phyloP scores from a whole-genome alignment of 1,140 invertebrate genomes.

The Sarcophaga bullata region DNA sequence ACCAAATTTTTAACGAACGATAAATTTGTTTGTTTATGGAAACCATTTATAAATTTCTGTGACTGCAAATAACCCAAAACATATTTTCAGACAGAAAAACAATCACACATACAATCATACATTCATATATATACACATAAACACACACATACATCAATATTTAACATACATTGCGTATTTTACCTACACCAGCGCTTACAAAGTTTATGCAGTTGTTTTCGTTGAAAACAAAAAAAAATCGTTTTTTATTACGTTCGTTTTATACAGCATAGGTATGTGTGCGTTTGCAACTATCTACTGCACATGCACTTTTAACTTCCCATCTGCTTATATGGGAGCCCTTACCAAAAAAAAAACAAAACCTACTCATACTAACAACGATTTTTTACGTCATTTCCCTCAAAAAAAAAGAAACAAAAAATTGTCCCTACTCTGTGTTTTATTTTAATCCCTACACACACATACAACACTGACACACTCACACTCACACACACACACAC shows the following conservation, averaged over 20 bases:
- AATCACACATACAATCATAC: not conserved
- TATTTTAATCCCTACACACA: too few species aligned
- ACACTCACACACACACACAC: not conserved
- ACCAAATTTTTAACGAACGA: too few species aligned
- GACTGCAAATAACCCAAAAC: conserved; percentile 3
- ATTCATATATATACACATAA: not conserved
- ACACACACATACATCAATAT: not conserved
- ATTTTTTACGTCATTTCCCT: too few species aligned
- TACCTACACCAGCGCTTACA: conserved; percentile 13
- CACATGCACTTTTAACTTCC: conserved; percentile 34
- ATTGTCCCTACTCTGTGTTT: too few species aligned
- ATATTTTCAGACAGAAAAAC: not conserved
- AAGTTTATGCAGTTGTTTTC: conserved; percentile 30
- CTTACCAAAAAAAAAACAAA: not conserved
- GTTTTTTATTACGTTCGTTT: not conserved
- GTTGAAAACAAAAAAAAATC: not conserved
- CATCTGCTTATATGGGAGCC: conserved; percentile 7
- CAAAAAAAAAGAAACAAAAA: too few species aligned
- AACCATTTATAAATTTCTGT: too few species aligned
- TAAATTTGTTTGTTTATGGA: too few species aligned
- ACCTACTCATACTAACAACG: too few species aligned
- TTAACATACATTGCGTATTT: not conserved
- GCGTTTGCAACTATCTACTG: conserved; percentile 29
- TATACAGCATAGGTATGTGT: not conserved
- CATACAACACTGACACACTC: too few species aligned